Evolutionary conservation across 2,797 vertebrate genomes (phyloP), one percentile per base, ranked within the genome.

Genomic region (Tenualosa thibaudeaui): DNA sequence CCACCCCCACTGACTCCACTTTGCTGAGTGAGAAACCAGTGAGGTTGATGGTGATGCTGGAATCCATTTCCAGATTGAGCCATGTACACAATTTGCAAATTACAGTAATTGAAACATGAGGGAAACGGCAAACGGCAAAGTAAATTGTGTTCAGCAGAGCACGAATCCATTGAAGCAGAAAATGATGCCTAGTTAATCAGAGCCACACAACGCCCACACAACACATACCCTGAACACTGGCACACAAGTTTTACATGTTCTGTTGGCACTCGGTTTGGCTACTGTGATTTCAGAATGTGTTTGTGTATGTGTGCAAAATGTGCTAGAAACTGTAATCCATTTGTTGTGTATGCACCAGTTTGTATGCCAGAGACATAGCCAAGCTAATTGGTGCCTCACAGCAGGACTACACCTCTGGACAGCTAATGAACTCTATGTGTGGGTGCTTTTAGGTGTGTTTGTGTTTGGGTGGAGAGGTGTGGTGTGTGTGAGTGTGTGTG

Each of bases 371-470:
- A 58, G 17, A 58, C 56, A 58, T 19, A 58, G 56, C 56, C 22
- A 7, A 58, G 19, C 56, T 58, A 58, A 58, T 58, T 58, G 15
- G 56, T n/a, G 19, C 56, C 56, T 58, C 56, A n/a, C 56, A 58
- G 56, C 56, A 58, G 56, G 56, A 58, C 1, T 19, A 58, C 56
- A n/a, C 56, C 56, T 58, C 56, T 58, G 56, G 56, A 17, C 56
- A 58, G 86, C 84, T 86, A 86, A 86, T 1, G 19, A 86, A 86
- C 58, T 58, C 17, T n/a, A 17, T n/a, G 4, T 22, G 56, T 58
- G 65, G 8, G 7, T 71, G 81, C 5, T 40, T 19, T 82, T 43
- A 60, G 3, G 82, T 12, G 68, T 2, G 54, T 19, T 40, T 58
- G 56, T 58, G 56, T 58, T 4, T 58, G 56, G 22, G 56, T 58